Evolutionary conservation across 2,113 vertebrate species (phyloP), one percentile per base, ranked within the genome.

Genomic region (Vicugna pacos): DNA sequence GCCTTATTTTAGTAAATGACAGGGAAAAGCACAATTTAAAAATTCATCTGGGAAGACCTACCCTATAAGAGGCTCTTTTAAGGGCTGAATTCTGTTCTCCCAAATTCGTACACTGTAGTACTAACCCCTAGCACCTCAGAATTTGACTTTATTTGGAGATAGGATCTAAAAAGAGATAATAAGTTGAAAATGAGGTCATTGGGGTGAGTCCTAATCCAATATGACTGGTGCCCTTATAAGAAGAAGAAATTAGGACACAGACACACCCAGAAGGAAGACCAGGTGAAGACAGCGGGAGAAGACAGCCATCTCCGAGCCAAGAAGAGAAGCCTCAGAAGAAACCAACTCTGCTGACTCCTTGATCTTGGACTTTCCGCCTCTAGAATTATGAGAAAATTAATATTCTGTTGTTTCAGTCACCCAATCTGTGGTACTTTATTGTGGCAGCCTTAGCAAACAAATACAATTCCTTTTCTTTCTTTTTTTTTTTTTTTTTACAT

Each of bases 401-500:
- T 90, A 5, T 96, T 81, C 73, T 94, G 19, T 50, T 84, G 38
- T 76, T 90, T 76, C 54, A 65, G 38, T 80, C 42, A 42, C 6
- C 80, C 30, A 73, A 38, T 79, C n/a, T 70, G 17, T 75, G 15
- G 72, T 90, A 91, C 30, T 89, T 94, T 79, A 24, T 28, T 60
- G 73, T 67, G 46, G 26, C 9, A 81, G 20, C 9, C 22, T 35
- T 56, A 84, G 35, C 12, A 46, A 91, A 93, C 5, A 50, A 84
- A 67, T 48, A 92, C 4, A 54, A 24, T 91, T 73, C 52, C 75
- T 83, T 91, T 42, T 93, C 24, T 90, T 72, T 72, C 76, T 89
- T 67, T 35, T 35, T 35, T 35, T 35, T 35, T 35, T 35, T 35
- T 35, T 35, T 35, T 35, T 35, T 35, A 35, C 35, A 35, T 35